These are phyloP conservation scores for Anser brachyrhynchus DNA, from an alignment of 2,113 vertebrate species.

Conservation along the genomic window DNA sequence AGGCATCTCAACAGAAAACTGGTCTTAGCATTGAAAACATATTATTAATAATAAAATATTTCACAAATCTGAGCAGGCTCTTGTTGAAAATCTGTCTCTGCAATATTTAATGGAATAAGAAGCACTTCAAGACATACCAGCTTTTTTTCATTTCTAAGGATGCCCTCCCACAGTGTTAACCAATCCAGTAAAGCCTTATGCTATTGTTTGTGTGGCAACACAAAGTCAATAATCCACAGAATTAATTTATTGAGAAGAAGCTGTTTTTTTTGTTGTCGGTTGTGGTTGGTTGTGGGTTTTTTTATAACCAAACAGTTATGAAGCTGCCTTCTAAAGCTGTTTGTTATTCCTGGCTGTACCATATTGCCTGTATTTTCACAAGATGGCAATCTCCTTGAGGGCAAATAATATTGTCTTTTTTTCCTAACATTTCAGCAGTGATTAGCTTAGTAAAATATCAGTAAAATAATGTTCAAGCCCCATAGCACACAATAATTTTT, in stretches of 20 bases:
- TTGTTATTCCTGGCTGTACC: neutral
- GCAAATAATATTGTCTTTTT: slow-evolving; percentile 11
- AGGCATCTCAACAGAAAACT: neutral
- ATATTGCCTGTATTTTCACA: neutral
- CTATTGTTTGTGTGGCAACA: neutral
- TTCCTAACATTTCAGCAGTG: neutral
- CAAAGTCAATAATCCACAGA: slow-evolving; percentile 9
- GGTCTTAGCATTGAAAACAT: neutral
- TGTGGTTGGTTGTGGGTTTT: neutral
- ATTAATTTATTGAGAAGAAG: slow-evolving; percentile 30
- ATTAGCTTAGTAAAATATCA: neutral
- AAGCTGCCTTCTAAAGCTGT: neutral
- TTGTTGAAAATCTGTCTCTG: neutral
- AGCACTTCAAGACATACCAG: neutral
- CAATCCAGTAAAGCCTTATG: neutral
- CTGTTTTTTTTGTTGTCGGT: neutral
- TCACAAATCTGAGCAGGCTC: neutral
- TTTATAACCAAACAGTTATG: neutral
- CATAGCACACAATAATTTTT: neutral
- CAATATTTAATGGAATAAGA: neutral
- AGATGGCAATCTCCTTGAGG: neutral
- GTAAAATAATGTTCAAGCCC: neutral
- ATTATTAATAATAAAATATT: neutral
- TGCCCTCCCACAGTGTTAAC: neutral
- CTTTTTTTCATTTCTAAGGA: neutral